phyloP scores from a whole-genome alignment of 2,888 invertebrate genomes.

The Synergus gifuensis region DNA sequence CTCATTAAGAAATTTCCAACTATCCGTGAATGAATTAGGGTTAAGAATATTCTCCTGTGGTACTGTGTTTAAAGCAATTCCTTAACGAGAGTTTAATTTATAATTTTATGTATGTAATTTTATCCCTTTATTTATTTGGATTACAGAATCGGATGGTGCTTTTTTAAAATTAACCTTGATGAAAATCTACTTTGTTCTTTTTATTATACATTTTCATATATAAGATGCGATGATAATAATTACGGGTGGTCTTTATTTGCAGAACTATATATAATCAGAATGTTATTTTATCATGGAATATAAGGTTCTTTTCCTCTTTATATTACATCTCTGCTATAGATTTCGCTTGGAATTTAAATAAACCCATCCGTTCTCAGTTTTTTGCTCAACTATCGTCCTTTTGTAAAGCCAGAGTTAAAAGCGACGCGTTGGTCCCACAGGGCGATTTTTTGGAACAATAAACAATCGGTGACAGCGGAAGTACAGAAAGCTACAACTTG shows the following conservation, averaged over 20 bases:
- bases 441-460: slow-evolving; percentile 34
- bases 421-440: slow-evolving; percentile 37
- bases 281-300: slow-evolving; percentile 24
- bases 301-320: not conserved
- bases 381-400: slow-evolving; percentile 37
- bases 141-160: no score
- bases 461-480: slow-evolving; percentile 40
- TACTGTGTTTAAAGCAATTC: no score
- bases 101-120: no score
- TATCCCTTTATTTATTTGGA: no score
- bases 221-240: not conserved
- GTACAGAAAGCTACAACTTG: slow-evolving; percentile 17
- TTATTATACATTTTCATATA: not conserved
- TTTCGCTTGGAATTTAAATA: slow-evolving; percentile 26
- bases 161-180: no score
- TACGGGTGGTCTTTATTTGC: slow-evolving; percentile 25
- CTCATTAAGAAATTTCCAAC: slow-evolving; percentile 10
- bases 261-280: not conserved
- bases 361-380: slow-evolving; percentile 4
- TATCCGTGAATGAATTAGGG: slow-evolving; percentile 1
- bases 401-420: slow-evolving; percentile 20
- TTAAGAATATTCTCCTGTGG: not conserved
- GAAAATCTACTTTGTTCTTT: not conserved
- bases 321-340: slow-evolving; percentile 3
- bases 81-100: no score